Evolutionary conservation across 2,113 vertebrate species (phyloP).

Genomic region (Callorhinus ursinus): DNA sequence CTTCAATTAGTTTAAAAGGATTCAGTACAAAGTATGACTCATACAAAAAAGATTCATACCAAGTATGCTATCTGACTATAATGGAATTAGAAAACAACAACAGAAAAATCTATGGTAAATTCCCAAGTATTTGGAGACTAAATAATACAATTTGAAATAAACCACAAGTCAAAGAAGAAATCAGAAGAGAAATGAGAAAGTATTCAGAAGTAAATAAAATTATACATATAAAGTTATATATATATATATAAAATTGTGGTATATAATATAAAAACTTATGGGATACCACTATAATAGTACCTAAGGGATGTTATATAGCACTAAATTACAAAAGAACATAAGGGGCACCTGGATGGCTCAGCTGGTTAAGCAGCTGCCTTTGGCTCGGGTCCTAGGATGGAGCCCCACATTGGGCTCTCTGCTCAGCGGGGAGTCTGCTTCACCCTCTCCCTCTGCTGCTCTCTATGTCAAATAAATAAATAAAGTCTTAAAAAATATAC

Average conservation of each 20-base stretch:
- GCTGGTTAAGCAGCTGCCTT: too few species aligned
- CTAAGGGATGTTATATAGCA: neutral
- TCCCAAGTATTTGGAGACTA: neutral
- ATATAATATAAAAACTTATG: neutral
- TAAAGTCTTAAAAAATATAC: too few species aligned
- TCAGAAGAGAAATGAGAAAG: neutral
- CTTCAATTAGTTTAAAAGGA: neutral
- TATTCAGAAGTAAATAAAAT: neutral
- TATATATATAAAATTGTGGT: neutral
- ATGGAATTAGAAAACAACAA: neutral
- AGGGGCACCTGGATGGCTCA: neutral
- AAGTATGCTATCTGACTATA: neutral
- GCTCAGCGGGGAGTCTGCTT: too few species aligned
- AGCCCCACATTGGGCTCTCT: too few species aligned
- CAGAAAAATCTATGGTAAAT: neutral
- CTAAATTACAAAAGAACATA: neutral
- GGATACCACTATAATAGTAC: neutral
- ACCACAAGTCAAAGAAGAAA: neutral
- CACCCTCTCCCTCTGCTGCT: too few species aligned
- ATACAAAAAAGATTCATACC: neutral
- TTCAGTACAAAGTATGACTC: neutral
- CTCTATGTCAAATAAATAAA: too few species aligned
- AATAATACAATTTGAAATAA: neutral
- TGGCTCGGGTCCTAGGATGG: too few species aligned
- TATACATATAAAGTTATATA: neutral